Base-by-base conservation (phyloP, 2,797 vertebrate genomes). In the Takifugu rubripes region DNA sequence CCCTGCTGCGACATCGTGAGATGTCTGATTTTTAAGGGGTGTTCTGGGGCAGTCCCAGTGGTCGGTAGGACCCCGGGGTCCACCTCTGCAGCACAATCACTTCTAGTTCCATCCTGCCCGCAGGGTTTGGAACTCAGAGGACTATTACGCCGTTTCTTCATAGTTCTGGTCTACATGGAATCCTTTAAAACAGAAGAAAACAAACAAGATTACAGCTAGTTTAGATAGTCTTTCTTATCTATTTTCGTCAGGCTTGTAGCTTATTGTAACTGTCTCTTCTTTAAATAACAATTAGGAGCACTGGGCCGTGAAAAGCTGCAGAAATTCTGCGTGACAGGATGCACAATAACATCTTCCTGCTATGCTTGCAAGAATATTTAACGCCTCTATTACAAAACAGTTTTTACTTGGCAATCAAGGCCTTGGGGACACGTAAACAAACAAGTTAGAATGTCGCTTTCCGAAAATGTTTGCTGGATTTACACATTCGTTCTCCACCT, bases 1-100 rank as follows among this genome's bases (percentile, higher is more conserved):
- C 94, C 92, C 75, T 94, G 94, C 24, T 93, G 91, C 7, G 90
- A 67, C n/a, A 94, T 93, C 29, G 87, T 91, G 45, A 99, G 78
- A 70, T 86, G 87, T 29, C 85, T 93, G 59, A 77, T 90, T 56
- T 90, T 89, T 17, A 87, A 78, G 2, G 79, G 55, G 0, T 66
- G 42, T 9, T 68, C 68, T 17, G 49, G 59, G 26, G 45, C n/a
- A 5, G 17, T n/a, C 5, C 60, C 59, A 27, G 56, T 29, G 33
- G 61, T 51, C 36, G 50, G n/a, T 7, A 49, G 25, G 21, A 16
- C 9, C 0, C 10, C 54, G 25, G 51, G n/a, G 14, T 40, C 69
- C 11, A 7, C 40, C 26, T 69, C 74, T 12, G 55, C 3, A 0
- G 33, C 40, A 59, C 29, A 14, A 10, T 63, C 70, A 50, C 33